Percentiles rank a stretch among this genome's conserved stretches.
Evolutionary conservation across 35 echinoderm and acorn worm species (phyloP).

Genomic region (Acanthaster planci): DNA sequence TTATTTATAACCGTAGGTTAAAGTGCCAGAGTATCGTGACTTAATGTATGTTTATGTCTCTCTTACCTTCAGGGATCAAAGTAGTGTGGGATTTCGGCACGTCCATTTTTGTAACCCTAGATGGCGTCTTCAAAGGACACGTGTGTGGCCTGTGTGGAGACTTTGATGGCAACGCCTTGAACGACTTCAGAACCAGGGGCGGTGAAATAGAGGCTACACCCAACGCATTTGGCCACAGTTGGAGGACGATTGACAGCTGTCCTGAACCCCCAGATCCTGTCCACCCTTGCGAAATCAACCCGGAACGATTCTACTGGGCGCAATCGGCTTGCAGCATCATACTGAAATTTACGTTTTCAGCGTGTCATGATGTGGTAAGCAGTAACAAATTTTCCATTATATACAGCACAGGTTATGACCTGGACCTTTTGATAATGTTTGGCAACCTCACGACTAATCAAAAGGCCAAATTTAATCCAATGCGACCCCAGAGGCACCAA

Average conservation of each 20-base stretch:
- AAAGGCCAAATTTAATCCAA: too few relatives aligned
- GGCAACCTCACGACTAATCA: too few relatives aligned
- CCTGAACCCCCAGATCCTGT: not conserved
- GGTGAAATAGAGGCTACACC: slow-evolving; percentile 52
- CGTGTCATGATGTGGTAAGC: slow-evolving; percentile 54
- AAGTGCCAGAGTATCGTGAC: too few relatives aligned
- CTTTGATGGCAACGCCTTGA: slow-evolving; percentile 52
- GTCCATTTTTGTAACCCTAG: slow-evolving; percentile 54
- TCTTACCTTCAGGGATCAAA: not conserved
- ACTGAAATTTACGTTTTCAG: slow-evolving; percentile 41
- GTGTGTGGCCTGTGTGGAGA: slow-evolving; percentile 96
- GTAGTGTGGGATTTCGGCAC: slow-evolving; percentile 71
- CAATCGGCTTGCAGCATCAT: slow-evolving; percentile 46
- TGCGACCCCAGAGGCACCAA: too few relatives aligned
- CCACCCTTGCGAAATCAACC: slow-evolving; percentile 37
- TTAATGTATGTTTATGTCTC: too few relatives aligned
- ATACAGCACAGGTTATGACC: too few relatives aligned
- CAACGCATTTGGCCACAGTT: slow-evolving; percentile 64
- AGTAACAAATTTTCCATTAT: too few relatives aligned
- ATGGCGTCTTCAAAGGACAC: slow-evolving; percentile 42
- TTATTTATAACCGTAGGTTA: too few relatives aligned
- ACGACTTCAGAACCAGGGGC: slow-evolving; percentile 71
- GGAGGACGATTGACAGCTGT: slow-evolving; percentile 38
- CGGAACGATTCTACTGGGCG: slow-evolving; percentile 50
- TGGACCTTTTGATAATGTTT: too few relatives aligned